Base-by-base conservation (phyloP, 2,888 invertebrate genomes). In the Caenorhabditis panamensis region DNA sequence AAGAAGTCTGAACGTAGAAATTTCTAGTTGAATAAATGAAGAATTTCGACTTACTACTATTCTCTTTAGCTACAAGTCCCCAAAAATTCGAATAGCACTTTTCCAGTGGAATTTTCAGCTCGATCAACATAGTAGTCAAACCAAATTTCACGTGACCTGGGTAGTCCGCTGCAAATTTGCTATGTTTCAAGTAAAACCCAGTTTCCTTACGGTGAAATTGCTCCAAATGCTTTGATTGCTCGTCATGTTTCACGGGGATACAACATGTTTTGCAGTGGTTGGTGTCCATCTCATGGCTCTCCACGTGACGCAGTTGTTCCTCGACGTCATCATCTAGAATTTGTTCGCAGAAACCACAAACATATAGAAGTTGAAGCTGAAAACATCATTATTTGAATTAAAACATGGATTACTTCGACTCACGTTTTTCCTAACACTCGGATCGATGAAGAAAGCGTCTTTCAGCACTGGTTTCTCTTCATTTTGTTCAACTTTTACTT, bases 21-120 rank as follows among this genome's bases (percentile, higher is more conserved):
- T 41, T 41, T 41, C 13, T 13, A 6, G 2, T 13, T 11, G 2
- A 41, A 11, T 41, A 2, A 11, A 13, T 2, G 5, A 13, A 18
- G 3, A 18, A 28, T 47, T 28, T 5, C 13, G 11, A 56, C 56
- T 16, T 16, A 66, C 66, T 2, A 61, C 61, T 59, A 2, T 9
- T 18, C 13, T 58, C 16, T 6, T 49, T 11, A 6, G 31, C 11
- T 5, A 26, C 6, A 9, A 41, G 0, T 2, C 49, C 73, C 64
- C 64, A 73, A 41, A 73, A 73, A 22, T 20, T 64, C 1, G 73
- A 73, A 18, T 18, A 72, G 0, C 18, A 11, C 36, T 66, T 73
- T 51, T 56, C 63, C 20, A 56, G 36, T 13, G 18, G 36, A 6
- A 73, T 64, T 18, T 59, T 58, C 26, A 66, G 20, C 8, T 73